These are phyloP conservation scores for Galago senegalensis DNA, from an alignment of 2,797 vertebrate genomes.

Conservation along the genomic window DNA sequence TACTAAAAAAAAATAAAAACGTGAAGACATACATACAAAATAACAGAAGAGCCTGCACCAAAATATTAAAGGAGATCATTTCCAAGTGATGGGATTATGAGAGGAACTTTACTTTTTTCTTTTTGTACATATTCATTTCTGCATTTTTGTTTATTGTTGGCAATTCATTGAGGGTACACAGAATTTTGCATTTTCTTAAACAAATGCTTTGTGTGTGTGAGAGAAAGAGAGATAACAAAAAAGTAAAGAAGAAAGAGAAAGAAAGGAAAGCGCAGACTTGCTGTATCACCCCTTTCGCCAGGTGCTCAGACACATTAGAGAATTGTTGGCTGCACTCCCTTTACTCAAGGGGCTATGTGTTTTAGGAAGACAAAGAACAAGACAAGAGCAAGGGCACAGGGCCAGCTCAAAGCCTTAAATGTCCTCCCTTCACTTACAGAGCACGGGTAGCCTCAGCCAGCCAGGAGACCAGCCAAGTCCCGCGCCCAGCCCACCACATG, in stretches of 20 bases:
- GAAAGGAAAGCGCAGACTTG: not conserved
- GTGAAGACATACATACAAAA: not conserved
- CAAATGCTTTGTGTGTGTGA: not conserved
- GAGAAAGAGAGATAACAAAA: not conserved
- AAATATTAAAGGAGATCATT: not conserved
- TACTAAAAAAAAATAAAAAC: constrained; percentile 22
- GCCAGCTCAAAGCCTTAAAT: constrained; percentile 22
- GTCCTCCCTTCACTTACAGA: not conserved
- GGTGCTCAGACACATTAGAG: constrained; percentile 1
- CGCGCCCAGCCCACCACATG: not conserved
- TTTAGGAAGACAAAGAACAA: constrained; percentile 61
- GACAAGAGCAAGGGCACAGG: constrained; percentile 12
- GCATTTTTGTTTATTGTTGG: not conserved
- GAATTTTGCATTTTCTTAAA: not conserved
- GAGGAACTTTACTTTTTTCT: not conserved
- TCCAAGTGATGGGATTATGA: not conserved
- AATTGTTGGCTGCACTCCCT: constrained; percentile 19
- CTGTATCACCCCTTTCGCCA: constrained; percentile 20
- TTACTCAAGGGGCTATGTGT: constrained; percentile 15
- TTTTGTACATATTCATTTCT: constrained; percentile 33
- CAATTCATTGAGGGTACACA: too few relatives aligned
- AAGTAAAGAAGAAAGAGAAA: not conserved
- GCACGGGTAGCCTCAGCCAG: not conserved
- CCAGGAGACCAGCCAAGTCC: not conserved
- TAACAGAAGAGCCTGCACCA: not conserved